Conservation (phyloP, 2,113 vertebrate species). For the Platysternon megacephalum region DNA sequence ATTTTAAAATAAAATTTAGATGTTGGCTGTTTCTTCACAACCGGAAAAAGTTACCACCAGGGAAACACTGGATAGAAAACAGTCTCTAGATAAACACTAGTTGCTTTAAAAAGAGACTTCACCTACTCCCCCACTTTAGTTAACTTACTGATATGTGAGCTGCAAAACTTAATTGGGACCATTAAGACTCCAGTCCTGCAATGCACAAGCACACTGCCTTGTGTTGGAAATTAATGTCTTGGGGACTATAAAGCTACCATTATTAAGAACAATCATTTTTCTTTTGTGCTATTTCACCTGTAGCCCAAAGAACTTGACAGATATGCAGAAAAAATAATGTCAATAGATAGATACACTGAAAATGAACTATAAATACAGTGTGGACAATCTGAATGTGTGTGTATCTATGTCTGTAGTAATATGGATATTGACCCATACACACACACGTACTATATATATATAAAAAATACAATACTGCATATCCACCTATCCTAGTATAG, state of each 20-base stretch:
- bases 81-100: neutral
- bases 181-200: constrained; percentile 53
- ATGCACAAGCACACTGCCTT: constrained; percentile 49
- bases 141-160: constrained; percentile 57
- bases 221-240: constrained; percentile 46
- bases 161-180: constrained; percentile 60
- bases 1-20: neutral
- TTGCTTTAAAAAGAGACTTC: constrained; percentile 23
- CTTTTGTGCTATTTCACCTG: neutral
- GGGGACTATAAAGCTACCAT: constrained; percentile 62
- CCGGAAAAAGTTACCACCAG: too few species aligned
- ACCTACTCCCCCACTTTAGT: constrained; percentile 37
- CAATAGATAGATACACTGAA: neutral
- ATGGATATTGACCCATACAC: neutral
- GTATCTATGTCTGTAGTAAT: neutral
- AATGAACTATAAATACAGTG: neutral
- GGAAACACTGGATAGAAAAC: neutral
- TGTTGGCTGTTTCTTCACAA: too few species aligned
- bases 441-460: neutral
- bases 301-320: neutral
- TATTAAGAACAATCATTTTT: constrained; percentile 39
- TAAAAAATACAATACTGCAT: neutral
- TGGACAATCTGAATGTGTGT: neutral
- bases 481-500: neutral
- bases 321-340: too few species aligned